phyloP scores from a whole-genome alignment of 2,113 vertebrate species.

The Peucedramus taeniatus region DNA sequence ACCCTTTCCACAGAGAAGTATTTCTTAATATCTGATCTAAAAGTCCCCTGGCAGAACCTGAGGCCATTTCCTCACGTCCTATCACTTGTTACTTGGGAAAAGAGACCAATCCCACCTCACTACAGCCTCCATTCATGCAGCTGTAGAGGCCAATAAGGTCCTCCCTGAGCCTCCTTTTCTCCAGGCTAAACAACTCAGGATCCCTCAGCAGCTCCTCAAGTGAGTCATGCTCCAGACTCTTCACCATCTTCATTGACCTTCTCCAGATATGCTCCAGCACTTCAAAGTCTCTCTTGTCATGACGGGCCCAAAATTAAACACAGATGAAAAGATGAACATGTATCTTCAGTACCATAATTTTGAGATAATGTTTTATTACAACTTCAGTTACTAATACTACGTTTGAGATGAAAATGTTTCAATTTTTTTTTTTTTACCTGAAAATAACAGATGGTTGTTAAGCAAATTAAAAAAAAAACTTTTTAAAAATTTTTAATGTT shows the following conservation, averaged over 20 bases:
- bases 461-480: not conserved
- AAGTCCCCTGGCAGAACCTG: fast-evolving
- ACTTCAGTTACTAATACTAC: not conserved
- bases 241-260: not conserved
- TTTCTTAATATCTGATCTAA: not conserved
- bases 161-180: not conserved
- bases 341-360: not conserved
- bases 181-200: not conserved
- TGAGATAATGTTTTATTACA: not conserved
- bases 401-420: not conserved
- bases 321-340: not conserved
- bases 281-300: not conserved
- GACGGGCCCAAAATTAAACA: not conserved
- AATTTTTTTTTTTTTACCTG: not conserved
- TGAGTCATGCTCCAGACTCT: not conserved
- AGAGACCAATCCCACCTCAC: fast-evolving
- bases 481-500: not conserved
- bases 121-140: not conserved
- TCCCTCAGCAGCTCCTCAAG: fast-evolving
- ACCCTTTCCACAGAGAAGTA: fast-evolving
- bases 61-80: not conserved
- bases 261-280: fast-evolving
- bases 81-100: not conserved
- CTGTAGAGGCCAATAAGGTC: fast-evolving
- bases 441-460: not conserved